Evolutionary conservation across 1,140 invertebrate species (phyloP).

Genomic region (Ephestia elutella): DNA sequence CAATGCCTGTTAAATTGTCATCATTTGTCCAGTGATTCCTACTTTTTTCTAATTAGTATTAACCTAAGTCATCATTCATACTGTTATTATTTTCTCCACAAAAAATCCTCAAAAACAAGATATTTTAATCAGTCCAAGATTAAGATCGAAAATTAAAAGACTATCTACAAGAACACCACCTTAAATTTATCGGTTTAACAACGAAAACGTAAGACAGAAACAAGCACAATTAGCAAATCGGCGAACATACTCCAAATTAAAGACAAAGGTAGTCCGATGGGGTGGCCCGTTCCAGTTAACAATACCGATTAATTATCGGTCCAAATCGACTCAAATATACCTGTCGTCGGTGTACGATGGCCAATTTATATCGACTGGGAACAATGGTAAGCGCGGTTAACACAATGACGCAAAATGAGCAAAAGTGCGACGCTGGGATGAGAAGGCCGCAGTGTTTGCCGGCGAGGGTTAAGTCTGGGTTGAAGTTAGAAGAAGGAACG

Average conservation of each 20-base stretch:
- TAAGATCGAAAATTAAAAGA: no score
- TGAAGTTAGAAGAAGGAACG: neutral
- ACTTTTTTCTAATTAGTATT: no score
- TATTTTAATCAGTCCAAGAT: no score
- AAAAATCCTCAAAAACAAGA: no score
- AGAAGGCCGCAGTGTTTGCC: slow-evolving; percentile 9
- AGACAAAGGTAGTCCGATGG: slow-evolving; percentile 41
- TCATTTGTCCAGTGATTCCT: no score
- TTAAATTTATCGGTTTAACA: neutral
- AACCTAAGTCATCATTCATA: no score
- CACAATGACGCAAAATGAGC: slow-evolving; percentile 61
- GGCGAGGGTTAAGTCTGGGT: neutral
- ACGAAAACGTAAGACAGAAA: neutral
- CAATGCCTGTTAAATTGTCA: no score
- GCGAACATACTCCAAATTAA: slow-evolving; percentile 18
- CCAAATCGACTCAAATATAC: slow-evolving; percentile 73
- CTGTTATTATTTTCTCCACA: no score
- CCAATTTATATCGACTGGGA: slow-evolving; percentile 66
- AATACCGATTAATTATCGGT: slow-evolving; percentile 73
- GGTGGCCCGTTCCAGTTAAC: slow-evolving; percentile 62
- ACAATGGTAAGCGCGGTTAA: slow-evolving; percentile 70
- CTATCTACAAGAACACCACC: no score
- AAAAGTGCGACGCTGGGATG: slow-evolving; percentile 46
- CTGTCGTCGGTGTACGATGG: slow-evolving; percentile 63
- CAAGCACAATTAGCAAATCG: neutral